A percentile compares a stretch with the other conserved stretches of the same genome.
Conservation (phyloP, 1,140 invertebrate species). For the Alviniconcha marisindica region DNA sequence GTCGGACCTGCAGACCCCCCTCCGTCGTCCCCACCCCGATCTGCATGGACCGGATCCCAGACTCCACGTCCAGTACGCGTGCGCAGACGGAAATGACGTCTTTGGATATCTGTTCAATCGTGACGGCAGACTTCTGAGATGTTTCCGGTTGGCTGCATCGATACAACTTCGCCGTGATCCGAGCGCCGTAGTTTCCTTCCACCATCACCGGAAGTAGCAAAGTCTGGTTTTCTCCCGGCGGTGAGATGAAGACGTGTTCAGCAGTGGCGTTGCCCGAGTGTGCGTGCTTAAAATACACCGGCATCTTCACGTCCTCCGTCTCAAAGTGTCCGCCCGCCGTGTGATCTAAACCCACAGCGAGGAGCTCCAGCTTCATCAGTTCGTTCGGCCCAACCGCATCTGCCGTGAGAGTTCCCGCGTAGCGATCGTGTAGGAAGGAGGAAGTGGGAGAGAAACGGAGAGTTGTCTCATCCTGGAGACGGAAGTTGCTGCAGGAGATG, state of each 20-base stretch:
- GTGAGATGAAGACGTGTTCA: background rate
- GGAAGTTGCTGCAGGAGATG: slow-evolving; percentile 33
- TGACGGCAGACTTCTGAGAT: background rate
- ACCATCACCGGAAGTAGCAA: background rate
- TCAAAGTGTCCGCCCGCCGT: background rate
- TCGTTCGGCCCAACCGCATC: background rate
- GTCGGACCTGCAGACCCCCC: slow-evolving; percentile 40
- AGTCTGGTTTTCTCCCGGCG: background rate
- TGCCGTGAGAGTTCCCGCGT: background rate
- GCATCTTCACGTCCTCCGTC: background rate
- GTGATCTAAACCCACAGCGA: background rate
- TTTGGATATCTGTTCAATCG: background rate
- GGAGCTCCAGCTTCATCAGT: slow-evolving; percentile 17
- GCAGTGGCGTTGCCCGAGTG: background rate
- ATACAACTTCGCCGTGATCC: background rate
- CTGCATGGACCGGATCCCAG: slow-evolving; percentile 30
- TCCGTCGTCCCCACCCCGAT: slow-evolving; percentile 47
- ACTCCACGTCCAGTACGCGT: slow-evolving; percentile 45
- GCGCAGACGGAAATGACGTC: slow-evolving; percentile 35
- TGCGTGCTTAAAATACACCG: background rate
- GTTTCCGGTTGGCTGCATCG: background rate
- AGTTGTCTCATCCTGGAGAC: background rate
- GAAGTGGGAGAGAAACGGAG: background rate
- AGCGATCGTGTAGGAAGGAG: background rate
- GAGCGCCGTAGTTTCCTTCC: background rate